phyloP scores from a whole-genome alignment of 2,797 vertebrate genomes.

The Gambelia wislizenii region DNA sequence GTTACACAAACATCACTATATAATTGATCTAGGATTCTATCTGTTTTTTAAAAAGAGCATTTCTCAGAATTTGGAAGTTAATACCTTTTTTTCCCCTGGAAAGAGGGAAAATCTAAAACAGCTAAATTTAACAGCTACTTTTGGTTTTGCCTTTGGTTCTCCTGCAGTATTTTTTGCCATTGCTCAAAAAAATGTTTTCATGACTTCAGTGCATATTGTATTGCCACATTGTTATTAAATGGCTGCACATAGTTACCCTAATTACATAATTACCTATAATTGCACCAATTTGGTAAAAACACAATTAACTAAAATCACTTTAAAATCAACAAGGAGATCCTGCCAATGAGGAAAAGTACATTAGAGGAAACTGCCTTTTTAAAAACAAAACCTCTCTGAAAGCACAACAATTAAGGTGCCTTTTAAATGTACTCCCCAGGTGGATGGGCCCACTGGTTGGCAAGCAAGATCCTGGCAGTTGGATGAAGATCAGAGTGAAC shows the following conservation, averaged over 20 bases:
- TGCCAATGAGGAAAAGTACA: constrained; percentile 42
- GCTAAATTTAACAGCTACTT: fast-evolving
- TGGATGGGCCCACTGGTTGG: neutral
- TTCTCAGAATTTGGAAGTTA: neutral
- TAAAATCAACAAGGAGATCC: constrained; percentile 73
- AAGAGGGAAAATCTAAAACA: no score
- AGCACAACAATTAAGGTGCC: neutral
- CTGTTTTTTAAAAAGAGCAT: neutral
- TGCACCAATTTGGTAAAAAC: constrained; percentile 74
- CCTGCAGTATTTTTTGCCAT: neutral
- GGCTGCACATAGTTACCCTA: constrained; percentile 71
- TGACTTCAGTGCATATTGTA: constrained; percentile 50
- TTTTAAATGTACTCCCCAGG: neutral
- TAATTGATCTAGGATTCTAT: no score
- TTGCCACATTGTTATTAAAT: constrained; percentile 70
- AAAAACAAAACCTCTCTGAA: neutral
- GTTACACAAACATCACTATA: no score
- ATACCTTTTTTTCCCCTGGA: neutral
- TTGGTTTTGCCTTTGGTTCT: neutral
- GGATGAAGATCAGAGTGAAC: neutral
- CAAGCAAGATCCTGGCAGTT: neutral
- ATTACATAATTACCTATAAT: constrained; percentile 79
- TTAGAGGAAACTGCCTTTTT: constrained; percentile 40
- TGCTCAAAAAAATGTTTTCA: constrained; percentile 22
- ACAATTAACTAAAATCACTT: constrained; percentile 74